A percentile compares a stretch with the other conserved stretches of the same genome.
Conservation (phyloP, 2,797 vertebrate genomes). For the Falco biarmicus region DNA sequence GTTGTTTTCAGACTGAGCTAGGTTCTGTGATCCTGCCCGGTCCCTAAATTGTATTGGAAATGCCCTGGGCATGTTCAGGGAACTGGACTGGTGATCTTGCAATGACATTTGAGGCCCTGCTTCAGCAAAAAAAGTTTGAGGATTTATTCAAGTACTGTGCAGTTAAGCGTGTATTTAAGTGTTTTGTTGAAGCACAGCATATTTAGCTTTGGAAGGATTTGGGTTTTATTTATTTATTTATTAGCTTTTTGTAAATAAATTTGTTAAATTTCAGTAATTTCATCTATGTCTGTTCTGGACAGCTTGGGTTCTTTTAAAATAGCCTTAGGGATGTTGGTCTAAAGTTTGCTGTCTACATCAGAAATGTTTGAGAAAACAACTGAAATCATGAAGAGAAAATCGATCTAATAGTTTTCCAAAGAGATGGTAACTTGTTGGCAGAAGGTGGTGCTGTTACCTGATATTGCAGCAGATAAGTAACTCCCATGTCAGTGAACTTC, state of each 20-base stretch:
- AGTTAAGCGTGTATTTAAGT: not conserved
- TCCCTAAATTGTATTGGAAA: not conserved
- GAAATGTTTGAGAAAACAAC: not conserved
- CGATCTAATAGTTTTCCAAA: not conserved
- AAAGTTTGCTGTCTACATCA: not conserved
- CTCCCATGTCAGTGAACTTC: not conserved
- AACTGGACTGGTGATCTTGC: not conserved
- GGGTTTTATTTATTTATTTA: not conserved
- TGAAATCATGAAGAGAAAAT: not conserved
- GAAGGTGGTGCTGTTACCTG: conserved; percentile 76
- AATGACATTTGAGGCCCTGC: not conserved
- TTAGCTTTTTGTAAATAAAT: not conserved
- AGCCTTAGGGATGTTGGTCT: not conserved
- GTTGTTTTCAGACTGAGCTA: not conserved
- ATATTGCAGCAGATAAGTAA: conserved; percentile 48
- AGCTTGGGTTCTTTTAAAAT: not conserved
- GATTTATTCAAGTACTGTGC: not conserved
- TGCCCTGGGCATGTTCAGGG: not conserved
- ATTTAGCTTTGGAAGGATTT: not conserved
- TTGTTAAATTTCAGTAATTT: not conserved
- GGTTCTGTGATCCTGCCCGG: not conserved
- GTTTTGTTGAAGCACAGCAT: not conserved
- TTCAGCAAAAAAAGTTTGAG: not conserved
- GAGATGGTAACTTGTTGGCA: conserved; percentile 54
- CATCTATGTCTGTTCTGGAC: not conserved